phyloP scores from a whole-genome alignment of 2,113 vertebrate genomes.

The Urocitellus parryii region DNA sequence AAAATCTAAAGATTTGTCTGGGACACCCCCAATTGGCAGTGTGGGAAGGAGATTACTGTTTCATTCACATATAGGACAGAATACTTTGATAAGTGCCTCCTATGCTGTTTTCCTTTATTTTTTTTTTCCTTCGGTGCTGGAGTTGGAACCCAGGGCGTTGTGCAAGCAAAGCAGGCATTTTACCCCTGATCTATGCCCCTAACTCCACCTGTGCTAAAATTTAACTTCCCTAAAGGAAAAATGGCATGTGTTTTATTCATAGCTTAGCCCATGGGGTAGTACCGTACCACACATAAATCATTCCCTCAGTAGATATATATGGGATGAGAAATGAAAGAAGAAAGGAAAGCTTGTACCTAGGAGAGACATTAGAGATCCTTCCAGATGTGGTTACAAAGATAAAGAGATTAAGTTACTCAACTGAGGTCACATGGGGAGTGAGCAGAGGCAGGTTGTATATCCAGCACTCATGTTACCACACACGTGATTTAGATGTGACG shows the following conservation, averaged over 20 bases:
- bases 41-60: not conserved
- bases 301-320: not conserved
- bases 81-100: not conserved
- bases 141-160: not conserved
- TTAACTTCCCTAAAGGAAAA: conserved; percentile 30
- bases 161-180: not conserved
- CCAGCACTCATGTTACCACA: not conserved
- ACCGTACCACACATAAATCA: not conserved
- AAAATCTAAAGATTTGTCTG: not conserved
- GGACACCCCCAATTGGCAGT: not conserved
- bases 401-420: not conserved
- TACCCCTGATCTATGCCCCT: not conserved
- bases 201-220: not conserved
- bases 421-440: not conserved
- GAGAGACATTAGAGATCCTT: not conserved
- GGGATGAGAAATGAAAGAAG: not conserved
- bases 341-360: not conserved
- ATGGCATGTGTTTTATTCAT: not conserved
- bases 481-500: too few relatives aligned
- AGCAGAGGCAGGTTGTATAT: not conserved
- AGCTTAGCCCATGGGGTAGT: not conserved
- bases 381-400: not conserved
- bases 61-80: not conserved
- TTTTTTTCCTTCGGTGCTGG: not conserved
- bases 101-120: not conserved